phyloP scores from a whole-genome alignment of 2,888 invertebrate species.

The Fissipunctia ypsillon region DNA sequence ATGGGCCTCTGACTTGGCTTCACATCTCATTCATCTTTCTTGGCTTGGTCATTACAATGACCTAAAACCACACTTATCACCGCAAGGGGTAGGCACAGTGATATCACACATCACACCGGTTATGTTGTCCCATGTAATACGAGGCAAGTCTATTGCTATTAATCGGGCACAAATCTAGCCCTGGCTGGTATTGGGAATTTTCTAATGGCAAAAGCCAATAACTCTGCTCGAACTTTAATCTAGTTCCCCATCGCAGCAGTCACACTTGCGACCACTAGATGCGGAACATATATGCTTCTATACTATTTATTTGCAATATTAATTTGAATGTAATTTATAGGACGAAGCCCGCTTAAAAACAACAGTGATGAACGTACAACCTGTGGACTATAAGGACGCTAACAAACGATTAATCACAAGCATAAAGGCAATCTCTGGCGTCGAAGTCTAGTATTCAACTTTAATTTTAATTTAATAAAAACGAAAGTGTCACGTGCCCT shows the following conservation, averaged over 20 bases:
- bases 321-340: slow-evolving; percentile 85
- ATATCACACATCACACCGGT: not conserved
- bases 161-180: not conserved
- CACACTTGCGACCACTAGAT: not conserved
- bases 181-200: not conserved
- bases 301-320: slow-evolving; percentile 15
- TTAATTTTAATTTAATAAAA: not conserved
- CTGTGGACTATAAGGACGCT: slow-evolving; percentile 94
- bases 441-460: slow-evolving; percentile 82
- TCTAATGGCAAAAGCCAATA: not conserved
- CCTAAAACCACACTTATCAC: not conserved
- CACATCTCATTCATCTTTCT: too few relatives aligned
- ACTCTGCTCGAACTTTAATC: not conserved
- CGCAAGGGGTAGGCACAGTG: not conserved
- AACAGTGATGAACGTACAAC: slow-evolving; percentile 92
- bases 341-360: slow-evolving; percentile 96
- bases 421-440: slow-evolving; percentile 92
- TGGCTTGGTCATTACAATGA: too few relatives aligned
- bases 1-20: too few relatives aligned
- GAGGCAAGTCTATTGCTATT: too few relatives aligned
- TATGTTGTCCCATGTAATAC: not conserved
- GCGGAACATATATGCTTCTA: not conserved
- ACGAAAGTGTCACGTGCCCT: not conserved
- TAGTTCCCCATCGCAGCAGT: not conserved
- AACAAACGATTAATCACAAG: slow-evolving; percentile 93